A percentile compares a stretch with the other conserved stretches of the same genome.
These are phyloP conservation scores for Hyperoplus lanceolatus DNA, from an alignment of 2,797 vertebrate genomes.

Conservation along the genomic window DNA sequence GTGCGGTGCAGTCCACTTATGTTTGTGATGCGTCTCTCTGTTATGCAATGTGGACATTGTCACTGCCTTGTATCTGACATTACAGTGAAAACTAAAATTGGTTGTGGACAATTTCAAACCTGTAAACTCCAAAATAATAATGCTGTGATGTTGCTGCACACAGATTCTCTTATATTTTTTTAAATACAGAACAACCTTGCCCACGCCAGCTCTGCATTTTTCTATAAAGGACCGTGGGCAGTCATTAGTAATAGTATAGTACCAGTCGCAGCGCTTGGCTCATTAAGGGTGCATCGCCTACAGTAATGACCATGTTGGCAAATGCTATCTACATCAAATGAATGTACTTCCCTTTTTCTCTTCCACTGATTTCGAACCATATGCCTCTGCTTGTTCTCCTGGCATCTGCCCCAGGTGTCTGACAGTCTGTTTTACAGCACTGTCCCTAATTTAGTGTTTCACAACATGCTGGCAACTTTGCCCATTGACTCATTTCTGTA, in stretches of 20 bases:
- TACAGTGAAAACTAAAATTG: background rate
- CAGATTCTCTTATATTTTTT: conserved; percentile 3
- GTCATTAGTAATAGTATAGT: conserved; percentile 36
- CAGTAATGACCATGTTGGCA: conserved; percentile 44
- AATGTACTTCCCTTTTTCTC: conserved; percentile 21
- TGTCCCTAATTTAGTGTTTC: conserved; percentile 31
- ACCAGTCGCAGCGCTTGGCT: conserved; percentile 37
- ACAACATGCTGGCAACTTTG: conserved; percentile 33
- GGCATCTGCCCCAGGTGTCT: conserved; percentile 40
- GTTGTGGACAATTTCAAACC: conserved; percentile 3
- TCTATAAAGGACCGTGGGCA: background rate
- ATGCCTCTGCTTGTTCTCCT: conserved; percentile 25
- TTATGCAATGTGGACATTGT: background rate
- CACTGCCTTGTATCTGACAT: background rate
- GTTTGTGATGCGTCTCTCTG: background rate
- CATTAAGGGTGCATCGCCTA: conserved; percentile 50
- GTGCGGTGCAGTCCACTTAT: background rate
- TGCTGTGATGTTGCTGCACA: background rate
- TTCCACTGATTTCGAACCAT: conserved; percentile 23
- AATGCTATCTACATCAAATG: conserved; percentile 30
- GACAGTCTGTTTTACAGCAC: conserved; percentile 35
- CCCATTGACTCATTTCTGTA: conserved; percentile 11
- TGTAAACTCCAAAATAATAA: conserved; percentile 11
- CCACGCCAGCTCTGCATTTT: conserved; percentile 4
- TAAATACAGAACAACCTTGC: conserved; percentile 8